Percentiles rank a stretch among this genome's conserved stretches.
Evolutionary conservation across 2,797 vertebrate species (phyloP).

Genomic region (Crocodylus rhombifer): DNA sequence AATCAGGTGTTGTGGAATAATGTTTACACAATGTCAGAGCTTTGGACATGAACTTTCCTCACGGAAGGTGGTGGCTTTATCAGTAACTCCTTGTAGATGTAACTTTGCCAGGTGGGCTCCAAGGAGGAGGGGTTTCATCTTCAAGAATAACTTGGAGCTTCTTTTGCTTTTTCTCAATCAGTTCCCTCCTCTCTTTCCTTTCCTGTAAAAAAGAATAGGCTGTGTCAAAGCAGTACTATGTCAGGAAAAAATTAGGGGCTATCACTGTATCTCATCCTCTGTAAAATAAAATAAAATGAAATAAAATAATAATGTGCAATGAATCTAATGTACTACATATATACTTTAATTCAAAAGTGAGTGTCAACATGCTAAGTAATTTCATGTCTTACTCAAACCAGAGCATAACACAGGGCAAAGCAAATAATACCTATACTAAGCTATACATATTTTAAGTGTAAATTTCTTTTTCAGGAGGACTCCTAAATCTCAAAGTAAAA

Average conservation of each 20-base stretch:
- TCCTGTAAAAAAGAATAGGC: slow-evolving; percentile 78
- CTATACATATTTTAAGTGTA: background rate
- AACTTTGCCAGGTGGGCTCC: slow-evolving; percentile 94
- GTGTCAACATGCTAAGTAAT: background rate
- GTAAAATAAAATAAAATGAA: background rate
- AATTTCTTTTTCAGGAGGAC: background rate
- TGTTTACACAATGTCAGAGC: slow-evolving; percentile 1
- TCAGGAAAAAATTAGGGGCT: background rate
- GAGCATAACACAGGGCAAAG: background rate
- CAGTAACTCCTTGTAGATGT: slow-evolving; percentile 84
- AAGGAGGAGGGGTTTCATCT: slow-evolving; percentile 84
- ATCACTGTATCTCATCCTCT: background rate
- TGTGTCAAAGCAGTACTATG: background rate
- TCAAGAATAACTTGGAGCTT: slow-evolving; percentile 79
- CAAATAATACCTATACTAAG: background rate
- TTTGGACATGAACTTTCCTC: background rate
- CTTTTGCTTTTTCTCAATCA: slow-evolving; percentile 83
- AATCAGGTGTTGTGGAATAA: slow-evolving; percentile 40
- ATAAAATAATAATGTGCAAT: background rate
- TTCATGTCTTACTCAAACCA: background rate
- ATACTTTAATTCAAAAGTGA: background rate
- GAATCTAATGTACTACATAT: accelerated
- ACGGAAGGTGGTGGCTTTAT: background rate
- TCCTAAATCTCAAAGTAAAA: slow-evolving; percentile 11
- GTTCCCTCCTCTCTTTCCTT: slow-evolving; percentile 87